phyloP scores from a whole-genome alignment of 2,113 vertebrate genomes.

The Lonchura striata region DNA sequence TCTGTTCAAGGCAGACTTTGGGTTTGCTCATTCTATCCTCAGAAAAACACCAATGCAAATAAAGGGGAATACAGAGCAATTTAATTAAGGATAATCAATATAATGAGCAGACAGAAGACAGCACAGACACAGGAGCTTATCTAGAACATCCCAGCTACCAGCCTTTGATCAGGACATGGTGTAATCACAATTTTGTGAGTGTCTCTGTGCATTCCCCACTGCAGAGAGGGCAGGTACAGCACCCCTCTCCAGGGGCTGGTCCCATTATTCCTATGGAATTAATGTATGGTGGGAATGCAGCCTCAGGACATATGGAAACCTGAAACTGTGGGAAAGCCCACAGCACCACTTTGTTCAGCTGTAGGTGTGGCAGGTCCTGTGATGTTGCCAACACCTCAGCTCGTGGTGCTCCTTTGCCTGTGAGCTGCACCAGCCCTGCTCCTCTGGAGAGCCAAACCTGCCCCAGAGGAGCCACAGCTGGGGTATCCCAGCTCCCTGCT shows the following conservation, averaged over 20 bases:
- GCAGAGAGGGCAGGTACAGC: background rate
- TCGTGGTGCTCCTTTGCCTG: background rate
- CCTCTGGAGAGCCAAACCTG: background rate
- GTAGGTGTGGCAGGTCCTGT: background rate
- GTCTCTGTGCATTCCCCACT: background rate
- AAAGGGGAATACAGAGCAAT: background rate
- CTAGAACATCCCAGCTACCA: background rate
- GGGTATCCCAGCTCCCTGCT: background rate
- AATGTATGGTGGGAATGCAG: background rate
- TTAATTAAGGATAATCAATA: background rate
- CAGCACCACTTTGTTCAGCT: background rate
- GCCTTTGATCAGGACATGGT: background rate
- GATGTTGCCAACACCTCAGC: fast-evolving
- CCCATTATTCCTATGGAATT: fast-evolving
- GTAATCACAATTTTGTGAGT: background rate
- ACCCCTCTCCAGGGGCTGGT: too few relatives aligned
- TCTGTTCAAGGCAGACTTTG: background rate
- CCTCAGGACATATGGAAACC: background rate
- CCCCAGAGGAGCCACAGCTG: background rate
- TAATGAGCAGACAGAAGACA: background rate
- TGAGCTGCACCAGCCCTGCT: background rate
- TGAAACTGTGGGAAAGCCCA: background rate
- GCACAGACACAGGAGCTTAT: background rate
- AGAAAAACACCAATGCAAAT: background rate
- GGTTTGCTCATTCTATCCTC: background rate